phyloP scores from a whole-genome alignment of 2,113 vertebrate genomes.

The Plecturocebus donacophilus region DNA sequence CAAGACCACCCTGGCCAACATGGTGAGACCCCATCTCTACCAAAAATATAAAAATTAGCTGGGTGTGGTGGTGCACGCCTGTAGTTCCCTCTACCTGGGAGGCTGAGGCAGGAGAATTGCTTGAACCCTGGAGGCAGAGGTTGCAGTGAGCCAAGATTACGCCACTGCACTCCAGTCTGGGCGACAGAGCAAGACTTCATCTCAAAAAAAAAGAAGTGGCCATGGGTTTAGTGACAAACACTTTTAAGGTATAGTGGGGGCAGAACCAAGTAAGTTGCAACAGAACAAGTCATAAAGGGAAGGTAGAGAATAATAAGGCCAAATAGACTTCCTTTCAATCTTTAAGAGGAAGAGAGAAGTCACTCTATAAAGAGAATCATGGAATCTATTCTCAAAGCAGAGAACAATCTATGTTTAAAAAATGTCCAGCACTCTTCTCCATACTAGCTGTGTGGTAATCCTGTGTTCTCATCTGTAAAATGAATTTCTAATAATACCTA shows the following conservation, averaged over 20 bases:
- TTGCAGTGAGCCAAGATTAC: too few species aligned
- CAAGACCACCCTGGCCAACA: too few species aligned
- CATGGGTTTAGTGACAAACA: not conserved
- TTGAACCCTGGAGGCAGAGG: too few species aligned
- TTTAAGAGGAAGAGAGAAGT: not conserved
- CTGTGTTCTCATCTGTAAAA: not conserved
- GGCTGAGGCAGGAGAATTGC: too few species aligned
- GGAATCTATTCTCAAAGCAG: constrained; percentile 15
- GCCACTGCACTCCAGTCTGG: too few species aligned
- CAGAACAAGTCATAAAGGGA: not conserved
- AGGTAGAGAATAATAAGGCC: not conserved
- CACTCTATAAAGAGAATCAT: not conserved
- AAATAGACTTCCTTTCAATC: not conserved
- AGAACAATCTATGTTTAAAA: not conserved
- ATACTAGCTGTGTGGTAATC: not conserved
- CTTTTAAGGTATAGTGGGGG: not conserved
- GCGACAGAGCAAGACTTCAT: too few species aligned
- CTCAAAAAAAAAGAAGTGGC: not conserved
- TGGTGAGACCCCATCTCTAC: too few species aligned
- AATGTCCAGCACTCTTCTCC: not conserved
- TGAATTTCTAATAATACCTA: constrained; percentile 41
- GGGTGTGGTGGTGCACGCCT: too few species aligned
- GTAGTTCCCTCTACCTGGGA: too few species aligned
- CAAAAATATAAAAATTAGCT: too few species aligned
- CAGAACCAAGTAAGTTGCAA: not conserved